Evolutionary conservation across 2,113 vertebrate species (phyloP).

Genomic region (Pomatorhinus ruficollis): DNA sequence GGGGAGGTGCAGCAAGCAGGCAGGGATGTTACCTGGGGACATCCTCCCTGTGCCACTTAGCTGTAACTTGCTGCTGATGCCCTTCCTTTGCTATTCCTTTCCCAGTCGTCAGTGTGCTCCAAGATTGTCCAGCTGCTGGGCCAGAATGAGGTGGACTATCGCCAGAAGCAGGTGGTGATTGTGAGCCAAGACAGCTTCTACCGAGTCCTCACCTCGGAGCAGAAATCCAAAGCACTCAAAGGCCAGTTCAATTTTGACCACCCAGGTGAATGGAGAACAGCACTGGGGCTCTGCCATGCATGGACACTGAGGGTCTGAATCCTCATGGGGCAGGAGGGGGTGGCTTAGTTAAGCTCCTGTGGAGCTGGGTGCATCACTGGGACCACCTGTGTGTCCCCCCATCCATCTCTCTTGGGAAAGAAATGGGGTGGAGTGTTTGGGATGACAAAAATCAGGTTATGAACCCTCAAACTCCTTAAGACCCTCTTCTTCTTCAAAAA

Average conservation of each 20-base stretch:
- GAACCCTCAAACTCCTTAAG: background rate
- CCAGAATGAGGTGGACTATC: slow-evolving; percentile 94
- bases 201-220: slow-evolving; percentile 90
- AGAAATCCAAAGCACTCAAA: slow-evolving; percentile 93
- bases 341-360: background rate
- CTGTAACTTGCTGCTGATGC: background rate
- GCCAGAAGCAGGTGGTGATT: slow-evolving; percentile 94
- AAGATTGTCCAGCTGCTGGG: slow-evolving; percentile 97
- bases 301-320: background rate
- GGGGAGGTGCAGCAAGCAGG: background rate
- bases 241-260: slow-evolving; percentile 99
- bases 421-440: background rate
- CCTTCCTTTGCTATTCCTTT: background rate
- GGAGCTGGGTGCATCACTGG: background rate
- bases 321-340: no score
- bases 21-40: background rate
- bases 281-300: background rate
- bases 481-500: background rate
- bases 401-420: background rate
- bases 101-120: slow-evolving; percentile 91
- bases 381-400: background rate
- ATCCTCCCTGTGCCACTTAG: background rate
- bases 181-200: slow-evolving; percentile 99
- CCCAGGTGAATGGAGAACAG: slow-evolving; percentile 81
- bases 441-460: background rate